Evolutionary conservation across 2,888 invertebrate genomes (phyloP).

Genomic region (Mechanitis messenoides): DNA sequence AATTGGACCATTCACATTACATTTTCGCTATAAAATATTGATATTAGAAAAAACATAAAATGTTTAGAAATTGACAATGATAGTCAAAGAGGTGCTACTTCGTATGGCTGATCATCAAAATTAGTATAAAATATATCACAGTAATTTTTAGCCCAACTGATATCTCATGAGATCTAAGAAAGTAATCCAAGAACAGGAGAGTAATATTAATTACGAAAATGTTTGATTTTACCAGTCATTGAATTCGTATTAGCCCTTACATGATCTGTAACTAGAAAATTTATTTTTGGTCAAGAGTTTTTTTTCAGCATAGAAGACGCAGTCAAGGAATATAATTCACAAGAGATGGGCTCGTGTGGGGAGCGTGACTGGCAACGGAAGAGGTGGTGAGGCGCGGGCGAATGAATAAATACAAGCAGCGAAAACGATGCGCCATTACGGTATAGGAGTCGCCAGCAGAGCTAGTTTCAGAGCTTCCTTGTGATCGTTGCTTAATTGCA

Average conservation of each 20-base stretch:
- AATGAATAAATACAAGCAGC: conserved; percentile 40
- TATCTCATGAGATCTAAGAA: conserved; percentile 44
- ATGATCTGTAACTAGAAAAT: conserved; percentile 11
- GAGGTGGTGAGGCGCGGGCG: conserved; percentile 33
- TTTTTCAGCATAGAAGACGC: conserved; percentile 18
- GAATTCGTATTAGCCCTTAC: conserved; percentile 7
- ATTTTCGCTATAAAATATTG: conserved; percentile 42
- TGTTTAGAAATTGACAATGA: conserved; percentile 48
- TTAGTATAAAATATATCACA: conserved; percentile 73
- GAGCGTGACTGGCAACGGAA: conserved; percentile 38
- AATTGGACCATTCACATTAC: conserved; percentile 57
- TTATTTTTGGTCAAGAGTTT: conserved; percentile 12
- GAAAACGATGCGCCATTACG: conserved; percentile 75
- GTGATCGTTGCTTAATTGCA: conserved; percentile 85
- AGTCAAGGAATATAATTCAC: conserved; percentile 14
- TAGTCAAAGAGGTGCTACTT: conserved; percentile 47
- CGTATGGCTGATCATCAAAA: conserved; percentile 54
- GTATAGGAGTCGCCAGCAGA: conserved; percentile 72
- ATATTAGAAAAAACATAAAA: conserved; percentile 40
- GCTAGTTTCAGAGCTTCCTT: conserved; percentile 89
- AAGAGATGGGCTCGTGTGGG: conserved; percentile 25
- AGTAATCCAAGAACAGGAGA: conserved; percentile 37
- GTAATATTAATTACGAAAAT: conserved; percentile 23
- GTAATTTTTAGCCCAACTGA: conserved; percentile 69
- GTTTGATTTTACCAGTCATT: conserved; percentile 21